Evolutionary conservation across 2,888 invertebrate genomes (phyloP).

Genomic region (Diarsia rubi): DNA sequence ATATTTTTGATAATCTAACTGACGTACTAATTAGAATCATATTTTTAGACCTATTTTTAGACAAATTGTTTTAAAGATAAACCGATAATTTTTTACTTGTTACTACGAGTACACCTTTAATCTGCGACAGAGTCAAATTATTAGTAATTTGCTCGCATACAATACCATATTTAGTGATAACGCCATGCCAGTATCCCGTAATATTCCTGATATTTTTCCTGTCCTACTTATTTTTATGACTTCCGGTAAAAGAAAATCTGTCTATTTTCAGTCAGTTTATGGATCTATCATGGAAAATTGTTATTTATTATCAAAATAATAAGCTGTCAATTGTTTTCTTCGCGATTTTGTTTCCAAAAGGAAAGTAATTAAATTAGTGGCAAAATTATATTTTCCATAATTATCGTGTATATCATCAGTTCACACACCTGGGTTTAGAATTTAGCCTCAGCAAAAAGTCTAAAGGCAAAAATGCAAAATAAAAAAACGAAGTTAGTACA

Average conservation of each 20-base stretch:
- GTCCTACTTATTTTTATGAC: neutral
- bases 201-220: neutral
- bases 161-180: slow-evolving; percentile 1
- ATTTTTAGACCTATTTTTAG: no score
- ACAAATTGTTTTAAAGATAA: no score
- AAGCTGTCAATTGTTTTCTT: neutral
- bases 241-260: neutral
- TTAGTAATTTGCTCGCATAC: neutral
- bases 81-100: neutral
- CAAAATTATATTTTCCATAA: neutral
- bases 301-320: no score
- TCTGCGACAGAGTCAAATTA: neutral
- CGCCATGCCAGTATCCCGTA: neutral
- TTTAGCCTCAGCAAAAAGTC: slow-evolving; percentile 8
- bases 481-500: slow-evolving; percentile 59
- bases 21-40: no score
- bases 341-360: neutral
- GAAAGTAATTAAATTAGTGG: neutral
- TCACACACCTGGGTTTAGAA: no score
- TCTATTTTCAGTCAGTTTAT: neutral
- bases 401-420: no score
- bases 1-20: no score
- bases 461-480: slow-evolving; percentile 20
- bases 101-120: neutral
- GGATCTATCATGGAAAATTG: neutral